Evolutionary conservation across 2,888 invertebrate genomes (phyloP).

Genomic region (Drosophila infuscata): DNA sequence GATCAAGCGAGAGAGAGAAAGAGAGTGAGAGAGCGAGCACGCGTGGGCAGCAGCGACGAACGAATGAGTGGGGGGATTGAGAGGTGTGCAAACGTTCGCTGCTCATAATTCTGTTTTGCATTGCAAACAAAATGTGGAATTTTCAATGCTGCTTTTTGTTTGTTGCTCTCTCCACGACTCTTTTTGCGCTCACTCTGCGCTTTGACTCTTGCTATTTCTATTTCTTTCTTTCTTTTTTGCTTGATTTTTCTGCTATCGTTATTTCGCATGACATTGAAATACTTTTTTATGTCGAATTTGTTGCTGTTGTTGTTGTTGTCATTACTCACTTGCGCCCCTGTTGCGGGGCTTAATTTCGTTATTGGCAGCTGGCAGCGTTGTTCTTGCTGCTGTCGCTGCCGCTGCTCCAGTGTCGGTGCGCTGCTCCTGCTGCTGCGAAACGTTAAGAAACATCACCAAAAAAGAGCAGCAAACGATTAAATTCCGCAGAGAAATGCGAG

Average conservation of each 20-base stretch:
- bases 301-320: slow-evolving; percentile 17
- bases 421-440: slow-evolving; percentile 16
- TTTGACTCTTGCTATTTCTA: slow-evolving; percentile 36
- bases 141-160: slow-evolving; percentile 48
- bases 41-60: slow-evolving; percentile 31
- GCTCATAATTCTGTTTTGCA: slow-evolving; percentile 47
- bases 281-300: slow-evolving; percentile 23
- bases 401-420: slow-evolving; percentile 12
- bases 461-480: slow-evolving; percentile 4
- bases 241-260: slow-evolving; percentile 38
- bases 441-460: slow-evolving; percentile 35
- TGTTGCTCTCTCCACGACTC: slow-evolving; percentile 45
- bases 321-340: slow-evolving; percentile 58
- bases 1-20: neutral
- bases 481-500: slow-evolving; percentile 19
- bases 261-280: slow-evolving; percentile 64
- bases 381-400: neutral
- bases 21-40: neutral
- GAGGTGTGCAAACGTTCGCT: slow-evolving; percentile 3
- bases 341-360: slow-evolving; percentile 40
- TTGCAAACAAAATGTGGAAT: slow-evolving; percentile 46
- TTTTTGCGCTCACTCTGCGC: slow-evolving; percentile 33
- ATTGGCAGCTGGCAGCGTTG: slow-evolving; percentile 7
- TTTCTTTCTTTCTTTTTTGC: neutral
- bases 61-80: slow-evolving; percentile 17